A percentile compares a stretch with the other conserved stretches of the same genome.
phyloP scores from a whole-genome alignment of 2,113 vertebrate species.

The Hemicordylus capensis region DNA sequence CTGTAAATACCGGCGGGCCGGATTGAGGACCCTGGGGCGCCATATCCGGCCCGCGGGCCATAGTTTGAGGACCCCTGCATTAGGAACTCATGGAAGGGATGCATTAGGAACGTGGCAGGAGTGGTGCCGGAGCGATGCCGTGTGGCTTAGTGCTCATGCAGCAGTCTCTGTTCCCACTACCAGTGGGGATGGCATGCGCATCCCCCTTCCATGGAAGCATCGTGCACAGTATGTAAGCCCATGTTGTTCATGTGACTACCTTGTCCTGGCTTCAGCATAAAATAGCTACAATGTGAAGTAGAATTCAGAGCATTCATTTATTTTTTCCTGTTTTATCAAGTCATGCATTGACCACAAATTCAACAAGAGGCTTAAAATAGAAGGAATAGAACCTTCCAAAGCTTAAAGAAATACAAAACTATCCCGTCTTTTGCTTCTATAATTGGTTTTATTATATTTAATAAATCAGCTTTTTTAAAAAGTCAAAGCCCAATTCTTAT shows the following conservation, averaged over 20 bases:
- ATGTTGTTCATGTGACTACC: not conserved
- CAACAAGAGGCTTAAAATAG: not conserved
- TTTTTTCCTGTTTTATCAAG: not conserved
- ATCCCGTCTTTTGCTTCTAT: not conserved
- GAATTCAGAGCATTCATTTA: not conserved
- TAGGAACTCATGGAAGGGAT: no score
- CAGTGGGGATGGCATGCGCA: no score
- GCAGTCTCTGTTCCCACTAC: no score
- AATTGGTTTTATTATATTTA: constrained; percentile 9
- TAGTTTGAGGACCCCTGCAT: no score
- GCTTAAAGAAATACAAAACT: not conserved
- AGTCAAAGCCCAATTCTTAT: not conserved
- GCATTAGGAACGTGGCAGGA: no score
- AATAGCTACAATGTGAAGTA: not conserved
- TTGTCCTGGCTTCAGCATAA: not conserved
- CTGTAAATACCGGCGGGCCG: no score
- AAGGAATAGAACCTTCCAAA: not conserved
- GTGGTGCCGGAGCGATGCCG: no score
- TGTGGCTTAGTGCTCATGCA: no score
- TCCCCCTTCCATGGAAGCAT: no score
- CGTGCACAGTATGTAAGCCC: no score
- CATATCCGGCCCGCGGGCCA: no score
- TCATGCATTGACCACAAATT: not conserved
- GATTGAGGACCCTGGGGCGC: no score
- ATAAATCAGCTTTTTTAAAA: not conserved